Evolutionary conservation across 2,797 vertebrate genomes (phyloP), one percentile per base, ranked within the genome.

Genomic region (Poecile montanus): DNA sequence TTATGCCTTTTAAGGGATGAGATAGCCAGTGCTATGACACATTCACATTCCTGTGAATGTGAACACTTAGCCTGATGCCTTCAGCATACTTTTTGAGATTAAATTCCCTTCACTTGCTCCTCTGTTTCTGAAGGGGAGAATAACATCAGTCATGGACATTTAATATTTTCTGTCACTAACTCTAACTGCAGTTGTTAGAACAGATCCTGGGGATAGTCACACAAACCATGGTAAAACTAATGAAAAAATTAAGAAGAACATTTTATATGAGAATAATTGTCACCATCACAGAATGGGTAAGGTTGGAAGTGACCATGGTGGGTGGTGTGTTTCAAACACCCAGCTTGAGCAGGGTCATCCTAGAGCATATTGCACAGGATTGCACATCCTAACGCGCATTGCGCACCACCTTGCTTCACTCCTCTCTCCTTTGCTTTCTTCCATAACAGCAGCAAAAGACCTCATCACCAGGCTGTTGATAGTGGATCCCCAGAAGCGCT

Each of bases 381-480:
- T 66, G n/a, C 61, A 38, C 51, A 19, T 76, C 25, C 29, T 34
- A 26, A 38, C 23, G 58, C 15, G 7, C 2, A 1, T 6, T 54
- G 60, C 42, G 9, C 3, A 0, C 56, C 30, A 11, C 50, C 63
- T 30, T n/a, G 40, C 58, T 53, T 76, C 44, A 50, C 8, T 22
- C 11, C 26, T 61, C 22, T 79, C 30, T 44, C 48, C 54, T 72
- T 85, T 61, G 62, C 85, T 12, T 71, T 88, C 75, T 88, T 56
- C 26, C 51, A 15, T n/a, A 76, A 93, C n/a, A 99, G 99, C 98
- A 95, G 99, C 98, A 93, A 99, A 98, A 98, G 98, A 97, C 91
- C 98, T 99, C 56, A 98, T 99, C 89, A 98, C 96, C 93, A 98
- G 98, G 93, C 97, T 99, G 83, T 96, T 99, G 96, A 98, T 98